Base-by-base conservation (phyloP, 2,888 invertebrate genomes). In the Trichogramma dendrolimi region DNA sequence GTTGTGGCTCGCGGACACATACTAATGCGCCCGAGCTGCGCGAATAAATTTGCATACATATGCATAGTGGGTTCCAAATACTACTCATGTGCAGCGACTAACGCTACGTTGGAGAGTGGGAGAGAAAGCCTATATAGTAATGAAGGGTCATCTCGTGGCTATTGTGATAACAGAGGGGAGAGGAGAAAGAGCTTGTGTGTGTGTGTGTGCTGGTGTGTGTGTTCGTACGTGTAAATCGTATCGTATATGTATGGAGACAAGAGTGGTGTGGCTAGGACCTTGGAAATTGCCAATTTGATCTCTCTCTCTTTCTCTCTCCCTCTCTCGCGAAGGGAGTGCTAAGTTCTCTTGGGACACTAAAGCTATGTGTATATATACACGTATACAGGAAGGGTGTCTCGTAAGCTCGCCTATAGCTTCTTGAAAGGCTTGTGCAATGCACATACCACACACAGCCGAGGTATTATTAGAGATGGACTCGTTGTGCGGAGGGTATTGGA, bases 21-120 rank as follows among this genome's bases (percentile, higher is more conserved):
- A 74, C 77, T 70, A 71, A 75, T 71, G 76, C 73, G 69, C 64
- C 3, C 27, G 27, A 27, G 67, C 67, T 68, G 27, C 10, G 10
- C 64, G 78, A 76, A 77, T 76, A 77, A 77, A 78, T 79, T 78
- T 78, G 75, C 78, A 78, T 78, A 78, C 75, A 76, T 70, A 76
- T 77, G 77, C 73, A 70, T 70, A 27, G 73, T 71, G 72, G 4
- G 55, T 39, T 14, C 42, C 41, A 10, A 71, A 73, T 74, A 71
- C 70, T 74, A 71, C 70, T 73, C 67, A 72, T 70, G 71, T 67
- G 68, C 52, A n/a, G 47, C 42, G 11, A 43, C 53, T 38, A 39
- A 14, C 11, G 11, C 40, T 41, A n/a, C 51, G 43, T 4, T 5
- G 27, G 55, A 54, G 27, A 52, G 38, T 11, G 55, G 7, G 60